Conservation (phyloP, 2,888 invertebrate genomes). For the Carcina quercana region DNA sequence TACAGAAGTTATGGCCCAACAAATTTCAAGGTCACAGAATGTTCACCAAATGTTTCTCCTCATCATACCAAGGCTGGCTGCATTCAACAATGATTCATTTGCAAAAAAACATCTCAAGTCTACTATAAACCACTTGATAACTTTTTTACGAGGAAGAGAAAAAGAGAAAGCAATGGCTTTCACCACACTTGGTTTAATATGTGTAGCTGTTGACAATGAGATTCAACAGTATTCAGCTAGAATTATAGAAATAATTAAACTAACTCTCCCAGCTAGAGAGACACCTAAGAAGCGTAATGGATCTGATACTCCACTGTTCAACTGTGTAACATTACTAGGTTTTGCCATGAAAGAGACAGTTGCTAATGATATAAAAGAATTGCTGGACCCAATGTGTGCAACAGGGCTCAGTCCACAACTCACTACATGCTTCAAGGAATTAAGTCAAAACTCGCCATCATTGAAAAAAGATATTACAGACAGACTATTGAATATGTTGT, state of each 20-base stretch:
- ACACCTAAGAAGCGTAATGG: conserved; percentile 82
- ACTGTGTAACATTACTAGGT: conserved; percentile 94
- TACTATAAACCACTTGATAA: conserved; percentile 86
- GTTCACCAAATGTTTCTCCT: conserved; percentile 92
- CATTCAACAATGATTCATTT: conserved; percentile 91
- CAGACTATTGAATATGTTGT: conserved; percentile 92
- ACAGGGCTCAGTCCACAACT: conserved; percentile 92
- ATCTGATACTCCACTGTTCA: conserved; percentile 91
- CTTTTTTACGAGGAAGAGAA: conserved; percentile 85
- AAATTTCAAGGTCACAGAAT: conserved; percentile 82
- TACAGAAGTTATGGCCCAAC: conserved; percentile 86
- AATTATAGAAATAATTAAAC: conserved; percentile 89
- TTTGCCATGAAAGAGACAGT: conserved; percentile 89
- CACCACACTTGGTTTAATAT: conserved; percentile 92
- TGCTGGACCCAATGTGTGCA: conserved; percentile 93
- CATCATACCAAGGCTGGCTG: conserved; percentile 92
- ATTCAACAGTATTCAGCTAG: conserved; percentile 85
- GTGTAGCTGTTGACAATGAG: conserved; percentile 89
- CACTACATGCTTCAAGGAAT: conserved; percentile 92
- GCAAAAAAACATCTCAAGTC: conserved; percentile 82
- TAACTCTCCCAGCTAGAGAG: conserved; percentile 84
- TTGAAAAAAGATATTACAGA: conserved; percentile 94
- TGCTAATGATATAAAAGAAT: conserved; percentile 84
- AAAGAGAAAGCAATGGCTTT: conserved; percentile 92
- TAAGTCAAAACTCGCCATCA: conserved; percentile 91